phyloP scores from a whole-genome alignment of 2,888 invertebrate genomes.

The Diaprepes abbreviatus region DNA sequence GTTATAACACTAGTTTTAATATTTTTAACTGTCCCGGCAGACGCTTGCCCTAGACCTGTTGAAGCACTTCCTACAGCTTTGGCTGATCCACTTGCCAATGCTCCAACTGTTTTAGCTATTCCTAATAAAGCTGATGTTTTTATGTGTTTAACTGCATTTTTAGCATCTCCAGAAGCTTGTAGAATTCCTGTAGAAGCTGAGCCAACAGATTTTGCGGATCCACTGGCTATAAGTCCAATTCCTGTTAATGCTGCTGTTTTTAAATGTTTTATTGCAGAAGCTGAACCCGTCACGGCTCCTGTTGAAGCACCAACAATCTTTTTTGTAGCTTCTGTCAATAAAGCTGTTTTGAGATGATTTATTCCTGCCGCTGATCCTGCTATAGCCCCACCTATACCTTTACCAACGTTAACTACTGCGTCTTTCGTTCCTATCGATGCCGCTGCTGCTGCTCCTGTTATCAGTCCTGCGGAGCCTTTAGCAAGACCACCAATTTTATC shows the following conservation, averaged over 20 bases:
- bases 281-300: slow-evolving; percentile 13
- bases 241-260: slow-evolving; percentile 11
- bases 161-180: neutral
- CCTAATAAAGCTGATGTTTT: neutral
- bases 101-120: neutral
- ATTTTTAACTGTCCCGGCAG: neutral
- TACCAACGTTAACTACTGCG: neutral
- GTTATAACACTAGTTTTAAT: neutral
- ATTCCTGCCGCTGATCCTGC: slow-evolving; percentile 19
- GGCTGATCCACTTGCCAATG: slow-evolving; percentile 1
- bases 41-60: neutral
- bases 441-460: neutral
- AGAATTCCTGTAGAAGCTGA: slow-evolving; percentile 2
- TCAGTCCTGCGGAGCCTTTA: slow-evolving; percentile 11
- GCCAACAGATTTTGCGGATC: slow-evolving; percentile 6
- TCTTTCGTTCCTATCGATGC: slow-evolving; percentile 13
- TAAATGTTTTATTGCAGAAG: slow-evolving; percentile 12
- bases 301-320: slow-evolving; percentile 14
- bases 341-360: slow-evolving; percentile 17
- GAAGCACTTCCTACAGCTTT: slow-evolving; percentile 10
- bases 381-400: neutral
- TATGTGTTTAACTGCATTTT: neutral
- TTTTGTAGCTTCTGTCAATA: slow-evolving; percentile 20
- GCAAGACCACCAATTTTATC: slow-evolving; percentile 34
- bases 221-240: slow-evolving; percentile 11